Evolutionary conservation across 2,888 invertebrate species (phyloP).

Genomic region (Rhyacophila evoluta): DNA sequence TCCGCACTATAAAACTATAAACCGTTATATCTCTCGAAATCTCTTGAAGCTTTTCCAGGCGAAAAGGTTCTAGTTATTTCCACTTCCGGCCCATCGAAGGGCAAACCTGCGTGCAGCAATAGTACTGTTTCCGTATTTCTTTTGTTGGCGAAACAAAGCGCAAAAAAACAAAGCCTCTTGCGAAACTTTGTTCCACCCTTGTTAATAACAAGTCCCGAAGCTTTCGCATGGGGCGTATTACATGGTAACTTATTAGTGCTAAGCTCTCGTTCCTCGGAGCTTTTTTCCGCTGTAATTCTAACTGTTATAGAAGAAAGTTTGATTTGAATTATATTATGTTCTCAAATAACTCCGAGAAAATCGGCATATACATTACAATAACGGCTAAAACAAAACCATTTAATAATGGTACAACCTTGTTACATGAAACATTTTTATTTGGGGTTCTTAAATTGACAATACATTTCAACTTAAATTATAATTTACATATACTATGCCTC

Average conservation of each 20-base stretch:
- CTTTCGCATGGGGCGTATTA: slow-evolving; percentile 26
- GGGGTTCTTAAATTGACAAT: too few relatives aligned
- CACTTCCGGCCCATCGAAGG: slow-evolving; percentile 33
- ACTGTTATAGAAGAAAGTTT: background rate
- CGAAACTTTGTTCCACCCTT: slow-evolving; percentile 12
- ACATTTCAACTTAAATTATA: too few relatives aligned
- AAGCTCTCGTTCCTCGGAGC: background rate
- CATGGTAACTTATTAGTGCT: slow-evolving; percentile 21
- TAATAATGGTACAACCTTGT: too few relatives aligned
- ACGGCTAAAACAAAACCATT: too few relatives aligned
- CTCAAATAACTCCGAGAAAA: too few relatives aligned
- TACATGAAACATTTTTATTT: too few relatives aligned
- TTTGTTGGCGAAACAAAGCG: slow-evolving; percentile 41
- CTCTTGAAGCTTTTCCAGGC: slow-evolving; percentile 1
- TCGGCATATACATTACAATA: background rate
- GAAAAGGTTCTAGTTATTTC: slow-evolving; percentile 11
- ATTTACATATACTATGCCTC: too few relatives aligned
- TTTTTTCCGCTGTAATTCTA: background rate
- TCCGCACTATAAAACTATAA: background rate
- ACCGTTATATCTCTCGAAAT: background rate
- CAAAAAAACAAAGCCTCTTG: slow-evolving; percentile 41
- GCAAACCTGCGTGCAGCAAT: slow-evolving; percentile 36
- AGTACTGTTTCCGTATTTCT: slow-evolving; percentile 27
- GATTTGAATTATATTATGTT: background rate
- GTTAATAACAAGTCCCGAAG: slow-evolving; percentile 29